These are phyloP conservation scores for Catalaphyllia jardinei DNA, from an alignment of 64 coral and sea anemone species.

Conservation along the genomic window DNA sequence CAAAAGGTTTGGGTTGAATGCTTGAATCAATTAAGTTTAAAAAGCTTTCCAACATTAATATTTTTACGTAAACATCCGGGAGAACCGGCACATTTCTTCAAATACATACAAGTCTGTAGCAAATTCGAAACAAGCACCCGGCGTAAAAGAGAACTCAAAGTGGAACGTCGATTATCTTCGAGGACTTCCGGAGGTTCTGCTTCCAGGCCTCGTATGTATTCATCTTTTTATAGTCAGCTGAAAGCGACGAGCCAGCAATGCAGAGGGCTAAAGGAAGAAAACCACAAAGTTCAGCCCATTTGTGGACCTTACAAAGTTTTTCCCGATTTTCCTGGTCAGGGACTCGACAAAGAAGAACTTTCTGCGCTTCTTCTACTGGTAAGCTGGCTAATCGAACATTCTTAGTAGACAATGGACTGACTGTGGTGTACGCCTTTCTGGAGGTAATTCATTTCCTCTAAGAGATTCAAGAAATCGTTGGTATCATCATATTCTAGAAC, in stretches of 20 bases:
- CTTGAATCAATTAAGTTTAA: neutral
- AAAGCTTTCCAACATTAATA: slow-evolving; percentile 10
- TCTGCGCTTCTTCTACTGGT: neutral
- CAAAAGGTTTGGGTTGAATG: neutral
- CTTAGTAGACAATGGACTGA: neutral
- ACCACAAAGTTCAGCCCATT: slow-evolving; percentile 39
- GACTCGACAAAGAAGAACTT: neutral
- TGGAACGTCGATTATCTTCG: neutral
- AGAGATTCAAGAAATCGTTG: neutral
- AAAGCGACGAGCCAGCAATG: slow-evolving; percentile 30
- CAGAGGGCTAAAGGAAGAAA: slow-evolving; percentile 42
- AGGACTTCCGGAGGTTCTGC: slow-evolving; percentile 20
- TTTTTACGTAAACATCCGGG: neutral
- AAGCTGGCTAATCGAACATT: neutral
- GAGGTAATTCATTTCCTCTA: slow-evolving; percentile 42
- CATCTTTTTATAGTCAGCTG: slow-evolving; percentile 13
- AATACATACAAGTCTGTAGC: neutral
- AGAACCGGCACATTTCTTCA: slow-evolving; percentile 31
- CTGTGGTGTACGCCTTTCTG: neutral
- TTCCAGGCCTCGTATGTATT: neutral
- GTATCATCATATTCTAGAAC: slow-evolving; percentile 6
- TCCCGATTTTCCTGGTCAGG: neutral
- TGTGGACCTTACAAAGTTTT: neutral
- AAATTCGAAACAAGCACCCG: neutral
- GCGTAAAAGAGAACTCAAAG: slow-evolving; percentile 48